These are phyloP conservation scores for Aphelocoma coerulescens DNA, from an alignment of 2,113 vertebrate genomes.

Conservation along the genomic window DNA sequence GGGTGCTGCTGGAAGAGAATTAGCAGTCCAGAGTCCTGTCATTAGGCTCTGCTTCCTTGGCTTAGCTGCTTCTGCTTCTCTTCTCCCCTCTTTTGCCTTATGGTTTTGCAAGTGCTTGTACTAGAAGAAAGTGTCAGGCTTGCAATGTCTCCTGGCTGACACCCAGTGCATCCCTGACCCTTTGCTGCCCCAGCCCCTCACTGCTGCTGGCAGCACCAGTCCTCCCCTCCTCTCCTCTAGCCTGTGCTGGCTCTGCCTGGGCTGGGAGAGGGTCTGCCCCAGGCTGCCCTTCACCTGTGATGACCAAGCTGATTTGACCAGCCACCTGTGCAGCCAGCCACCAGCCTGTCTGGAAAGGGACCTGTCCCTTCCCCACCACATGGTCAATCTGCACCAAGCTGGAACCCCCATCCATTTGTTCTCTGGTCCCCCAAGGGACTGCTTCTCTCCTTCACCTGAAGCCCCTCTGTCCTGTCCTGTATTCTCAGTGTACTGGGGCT, in stretches of 20 bases:
- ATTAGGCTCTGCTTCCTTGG: background rate
- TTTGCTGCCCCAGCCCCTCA: accelerated
- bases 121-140: background rate
- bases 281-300: background rate
- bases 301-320: background rate
- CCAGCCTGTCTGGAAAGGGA: background rate
- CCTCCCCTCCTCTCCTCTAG: background rate
- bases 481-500: background rate
- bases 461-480: background rate
- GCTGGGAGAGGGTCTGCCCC: background rate
- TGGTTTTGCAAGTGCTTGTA: background rate
- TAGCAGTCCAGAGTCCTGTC: background rate
- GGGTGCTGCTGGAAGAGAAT: background rate
- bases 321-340: background rate
- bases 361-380: background rate
- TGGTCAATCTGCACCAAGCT: background rate
- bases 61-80: background rate
- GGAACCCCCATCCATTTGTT: background rate
- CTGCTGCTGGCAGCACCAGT: background rate
- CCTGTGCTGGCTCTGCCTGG: accelerated
- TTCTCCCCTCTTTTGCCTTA: background rate
- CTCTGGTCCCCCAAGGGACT: background rate
- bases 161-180: background rate
- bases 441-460: background rate
- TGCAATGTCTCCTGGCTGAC: background rate